These are phyloP conservation scores for Tympanoctomys barrerae DNA, from an alignment of 2,797 vertebrate species.

Conservation along the genomic window DNA sequence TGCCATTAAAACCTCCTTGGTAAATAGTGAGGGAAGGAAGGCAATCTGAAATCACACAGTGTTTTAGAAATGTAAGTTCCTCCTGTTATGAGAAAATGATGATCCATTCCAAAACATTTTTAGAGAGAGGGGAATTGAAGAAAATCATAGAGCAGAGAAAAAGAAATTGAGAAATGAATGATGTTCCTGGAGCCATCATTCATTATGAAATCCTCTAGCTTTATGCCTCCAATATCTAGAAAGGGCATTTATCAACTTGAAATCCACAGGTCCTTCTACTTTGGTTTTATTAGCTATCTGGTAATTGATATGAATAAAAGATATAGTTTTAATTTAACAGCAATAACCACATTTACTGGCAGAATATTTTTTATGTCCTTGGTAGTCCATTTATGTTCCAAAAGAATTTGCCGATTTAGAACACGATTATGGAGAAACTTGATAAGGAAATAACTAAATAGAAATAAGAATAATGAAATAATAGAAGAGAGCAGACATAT, in stretches of 20 bases:
- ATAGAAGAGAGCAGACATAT: not conserved
- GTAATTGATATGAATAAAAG: constrained; percentile 51
- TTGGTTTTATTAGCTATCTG: constrained; percentile 45
- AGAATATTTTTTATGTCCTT: constrained; percentile 48
- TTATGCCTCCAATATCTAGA: not conserved
- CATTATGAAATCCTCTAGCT: not conserved
- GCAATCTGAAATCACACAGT: not conserved
- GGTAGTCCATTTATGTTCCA: constrained; percentile 36
- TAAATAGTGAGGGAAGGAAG: not conserved
- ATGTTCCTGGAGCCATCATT: not conserved
- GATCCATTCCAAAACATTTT: not conserved
- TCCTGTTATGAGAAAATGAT: not conserved
- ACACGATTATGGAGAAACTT: not conserved
- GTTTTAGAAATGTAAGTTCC: not conserved
- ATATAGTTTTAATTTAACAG: constrained; percentile 50
- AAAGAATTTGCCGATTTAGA: constrained; percentile 40
- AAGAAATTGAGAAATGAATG: not conserved
- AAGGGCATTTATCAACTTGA: not conserved
- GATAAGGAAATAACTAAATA: constrained; percentile 7
- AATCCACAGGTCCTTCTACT: not conserved
- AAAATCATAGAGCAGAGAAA: not conserved
- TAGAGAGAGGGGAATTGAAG: fast-evolving
- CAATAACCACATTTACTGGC: not conserved
- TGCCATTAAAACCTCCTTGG: not conserved
- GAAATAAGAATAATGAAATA: constrained; percentile 14